These are phyloP conservation scores for Tamandua tetradactyla DNA, from an alignment of 2,797 vertebrate genomes.

Conservation along the genomic window DNA sequence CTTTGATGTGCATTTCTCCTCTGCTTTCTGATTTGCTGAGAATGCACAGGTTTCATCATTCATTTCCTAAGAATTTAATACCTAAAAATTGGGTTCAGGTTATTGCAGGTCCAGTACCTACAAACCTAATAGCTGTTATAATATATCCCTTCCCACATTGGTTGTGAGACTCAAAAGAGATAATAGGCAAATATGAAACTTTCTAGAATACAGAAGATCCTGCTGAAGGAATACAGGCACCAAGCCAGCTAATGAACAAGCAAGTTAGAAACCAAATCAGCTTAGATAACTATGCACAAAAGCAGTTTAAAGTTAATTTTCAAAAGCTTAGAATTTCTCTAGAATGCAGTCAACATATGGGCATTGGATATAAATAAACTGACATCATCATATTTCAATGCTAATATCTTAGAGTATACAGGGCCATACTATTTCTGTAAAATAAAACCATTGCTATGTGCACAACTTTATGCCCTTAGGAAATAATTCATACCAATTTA, in stretches of 20 bases:
- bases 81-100: not conserved
- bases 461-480: not conserved
- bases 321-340: slow-evolving; percentile 1
- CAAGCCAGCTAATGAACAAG: not conserved
- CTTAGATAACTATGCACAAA: not conserved
- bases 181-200: not conserved
- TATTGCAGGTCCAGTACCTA: not conserved
- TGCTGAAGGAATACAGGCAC: not conserved
- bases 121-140: not conserved
- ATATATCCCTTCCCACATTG: not conserved
- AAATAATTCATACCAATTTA: slow-evolving; percentile 17
- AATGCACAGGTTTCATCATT: not conserved
- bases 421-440: not conserved
- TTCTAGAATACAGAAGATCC: not conserved
- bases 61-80: not conserved
- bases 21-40: not conserved
- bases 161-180: not conserved
- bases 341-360: not conserved
- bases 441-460: not conserved
- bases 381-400: not conserved
- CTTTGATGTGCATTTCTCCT: not conserved
- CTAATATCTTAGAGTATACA: not conserved
- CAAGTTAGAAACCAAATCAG: not conserved
- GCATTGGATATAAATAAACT: not conserved
- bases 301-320: slow-evolving; percentile 11